Conservation (phyloP, 1,140 invertebrate species). For the Drosophila lowei region DNA sequence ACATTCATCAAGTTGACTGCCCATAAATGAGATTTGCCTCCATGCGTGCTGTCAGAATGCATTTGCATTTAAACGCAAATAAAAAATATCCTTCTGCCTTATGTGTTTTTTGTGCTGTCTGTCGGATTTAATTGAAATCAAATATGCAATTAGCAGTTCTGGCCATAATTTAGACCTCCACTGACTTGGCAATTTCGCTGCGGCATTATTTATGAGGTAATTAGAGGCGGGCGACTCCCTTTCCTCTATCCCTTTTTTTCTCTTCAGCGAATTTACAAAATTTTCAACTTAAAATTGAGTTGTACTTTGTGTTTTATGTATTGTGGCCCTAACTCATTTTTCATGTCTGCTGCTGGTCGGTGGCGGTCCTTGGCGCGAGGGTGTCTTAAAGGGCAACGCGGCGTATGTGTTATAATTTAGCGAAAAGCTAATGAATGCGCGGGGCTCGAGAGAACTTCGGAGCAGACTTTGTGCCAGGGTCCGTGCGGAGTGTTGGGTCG, state of each 20-base stretch:
- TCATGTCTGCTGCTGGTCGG: background rate
- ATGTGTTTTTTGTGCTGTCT: background rate
- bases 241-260: constrained; percentile 7
- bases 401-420: constrained; percentile 44
- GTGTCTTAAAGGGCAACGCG: constrained; percentile 23
- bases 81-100: constrained; percentile 15
- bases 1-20: constrained; percentile 65
- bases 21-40: constrained; percentile 59
- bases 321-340: constrained; percentile 24
- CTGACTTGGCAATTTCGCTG: constrained; percentile 19
- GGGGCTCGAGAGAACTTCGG: background rate
- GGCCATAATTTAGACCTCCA: constrained; percentile 36
- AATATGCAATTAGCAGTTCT: constrained; percentile 70
- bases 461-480: constrained; percentile 13
- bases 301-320: constrained; percentile 3
- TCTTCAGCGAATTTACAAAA: constrained; percentile 15
- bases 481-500: constrained; percentile 28
- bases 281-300: constrained; percentile 27
- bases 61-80: constrained; percentile 56
- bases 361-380: no score
- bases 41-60: constrained; percentile 52
- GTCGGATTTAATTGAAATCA: constrained; percentile 64
- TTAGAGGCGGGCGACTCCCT: constrained; percentile 34
- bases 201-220: constrained; percentile 70
- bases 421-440: constrained; percentile 40